phyloP scores from a whole-genome alignment of 2,113 vertebrate genomes.

The Labeo catla region DNA sequence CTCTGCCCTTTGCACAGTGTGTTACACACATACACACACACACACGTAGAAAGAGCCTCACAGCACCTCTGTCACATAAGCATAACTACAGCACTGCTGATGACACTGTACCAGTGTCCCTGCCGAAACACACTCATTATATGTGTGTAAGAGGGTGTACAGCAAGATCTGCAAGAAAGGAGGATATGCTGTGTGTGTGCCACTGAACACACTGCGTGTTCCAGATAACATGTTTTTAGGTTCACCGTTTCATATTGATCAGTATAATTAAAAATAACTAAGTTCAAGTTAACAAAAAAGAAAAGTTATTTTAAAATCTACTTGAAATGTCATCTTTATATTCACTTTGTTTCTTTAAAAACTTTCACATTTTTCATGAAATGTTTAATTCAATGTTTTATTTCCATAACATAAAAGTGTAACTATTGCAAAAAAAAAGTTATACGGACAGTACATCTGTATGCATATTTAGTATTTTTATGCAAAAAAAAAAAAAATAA shows the following conservation, averaged over 20 bases:
- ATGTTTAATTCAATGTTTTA: too few species aligned
- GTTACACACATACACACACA: constrained; percentile 1
- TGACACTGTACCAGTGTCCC: constrained; percentile 21
- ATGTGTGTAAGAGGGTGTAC: constrained; percentile 54
- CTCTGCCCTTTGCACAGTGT: constrained; percentile 32
- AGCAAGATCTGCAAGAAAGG: background rate
- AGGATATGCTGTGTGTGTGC: background rate
- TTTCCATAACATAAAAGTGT: too few species aligned
- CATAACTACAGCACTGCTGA: constrained; percentile 30
- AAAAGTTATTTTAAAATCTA: background rate
- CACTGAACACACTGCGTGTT: background rate
- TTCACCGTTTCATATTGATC: background rate
- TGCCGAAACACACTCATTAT: constrained; percentile 1
- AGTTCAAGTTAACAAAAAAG: background rate
- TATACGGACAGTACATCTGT: too few species aligned
- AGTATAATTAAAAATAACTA: background rate
- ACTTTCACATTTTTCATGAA: background rate
- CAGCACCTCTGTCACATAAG: constrained; percentile 1
- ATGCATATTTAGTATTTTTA: too few species aligned
- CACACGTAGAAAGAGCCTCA: background rate
- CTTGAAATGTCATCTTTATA: background rate
- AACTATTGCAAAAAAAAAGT: too few species aligned
- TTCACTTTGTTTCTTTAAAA: background rate
- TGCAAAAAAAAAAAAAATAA: too few species aligned
- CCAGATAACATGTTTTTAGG: background rate